phyloP scores from a whole-genome alignment of 1,140 invertebrate species.

The Pteromalus puparum region DNA sequence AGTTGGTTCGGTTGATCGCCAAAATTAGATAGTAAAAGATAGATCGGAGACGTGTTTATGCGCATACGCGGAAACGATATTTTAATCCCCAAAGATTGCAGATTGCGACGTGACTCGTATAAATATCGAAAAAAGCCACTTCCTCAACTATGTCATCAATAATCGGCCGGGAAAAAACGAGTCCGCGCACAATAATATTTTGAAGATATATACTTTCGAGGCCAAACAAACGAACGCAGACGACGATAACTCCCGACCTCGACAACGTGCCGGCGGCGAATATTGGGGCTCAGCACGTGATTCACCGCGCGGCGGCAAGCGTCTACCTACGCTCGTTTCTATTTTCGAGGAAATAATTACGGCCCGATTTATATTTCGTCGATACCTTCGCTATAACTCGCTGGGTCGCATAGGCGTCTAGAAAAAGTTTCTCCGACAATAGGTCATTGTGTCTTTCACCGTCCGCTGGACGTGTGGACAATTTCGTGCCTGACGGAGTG shows the following conservation, averaged over 20 bases:
- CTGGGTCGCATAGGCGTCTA: background rate
- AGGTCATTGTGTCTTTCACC: conserved; percentile 12
- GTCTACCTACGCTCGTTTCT: conserved; percentile 2
- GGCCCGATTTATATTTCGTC: background rate
- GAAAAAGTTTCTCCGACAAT: conserved; percentile 7
- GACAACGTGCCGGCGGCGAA: background rate
- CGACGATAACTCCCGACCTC: background rate
- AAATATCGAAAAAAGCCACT: too few relatives aligned
- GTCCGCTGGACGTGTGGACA: background rate
- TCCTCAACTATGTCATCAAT: too few relatives aligned
- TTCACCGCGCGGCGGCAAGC: background rate
- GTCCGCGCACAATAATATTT: background rate
- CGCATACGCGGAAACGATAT: too few relatives aligned
- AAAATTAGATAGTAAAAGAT: too few relatives aligned
- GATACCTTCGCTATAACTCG: background rate
- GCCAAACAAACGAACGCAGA: background rate
- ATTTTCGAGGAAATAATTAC: conserved; percentile 34
- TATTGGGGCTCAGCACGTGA: background rate
- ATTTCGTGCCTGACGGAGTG: background rate
- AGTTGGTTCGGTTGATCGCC: too few relatives aligned
- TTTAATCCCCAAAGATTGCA: too few relatives aligned
- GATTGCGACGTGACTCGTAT: too few relatives aligned
- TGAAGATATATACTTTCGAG: background rate
- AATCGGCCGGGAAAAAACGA: background rate
- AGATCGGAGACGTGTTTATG: too few relatives aligned